phyloP scores from a whole-genome alignment of 1,140 invertebrate species.

The Nebria ingens region DNA sequence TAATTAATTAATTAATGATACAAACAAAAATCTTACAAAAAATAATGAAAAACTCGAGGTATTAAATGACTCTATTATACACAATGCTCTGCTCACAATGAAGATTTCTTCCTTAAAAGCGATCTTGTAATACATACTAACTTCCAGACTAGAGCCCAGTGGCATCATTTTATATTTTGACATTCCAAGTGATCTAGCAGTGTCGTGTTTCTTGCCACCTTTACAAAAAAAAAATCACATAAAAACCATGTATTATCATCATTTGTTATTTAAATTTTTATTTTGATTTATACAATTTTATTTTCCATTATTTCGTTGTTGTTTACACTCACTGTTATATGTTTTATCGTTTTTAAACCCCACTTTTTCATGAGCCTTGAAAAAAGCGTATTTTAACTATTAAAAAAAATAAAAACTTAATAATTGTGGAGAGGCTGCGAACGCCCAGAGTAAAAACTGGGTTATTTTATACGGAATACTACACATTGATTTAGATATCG shows the following conservation, averaged over 20 bases:
- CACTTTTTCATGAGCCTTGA: slow-evolving; percentile 7
- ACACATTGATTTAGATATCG: slow-evolving; percentile 11
- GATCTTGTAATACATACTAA: slow-evolving; percentile 2
- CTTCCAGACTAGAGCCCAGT: background rate
- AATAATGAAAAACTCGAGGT: background rate
- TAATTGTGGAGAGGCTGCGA: background rate
- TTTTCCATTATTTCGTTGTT: background rate
- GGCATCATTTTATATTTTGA: slow-evolving; percentile 5
- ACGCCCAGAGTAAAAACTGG: background rate
- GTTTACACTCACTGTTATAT: background rate
- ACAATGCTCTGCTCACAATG: background rate
- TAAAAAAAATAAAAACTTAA: slow-evolving; percentile 10
- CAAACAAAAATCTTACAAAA: background rate
- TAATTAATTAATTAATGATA: too few species aligned
- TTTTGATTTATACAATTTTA: slow-evolving; percentile 1
- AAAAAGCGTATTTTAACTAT: background rate
- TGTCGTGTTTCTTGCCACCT: slow-evolving; percentile 8
- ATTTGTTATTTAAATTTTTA: too few species aligned
- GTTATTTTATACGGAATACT: slow-evolving; percentile 15
- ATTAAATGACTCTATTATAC: slow-evolving; percentile 4
- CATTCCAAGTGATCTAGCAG: slow-evolving; percentile 6
- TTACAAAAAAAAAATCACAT: background rate
- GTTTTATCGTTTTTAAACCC: background rate
- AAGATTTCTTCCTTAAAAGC: slow-evolving; percentile 4
- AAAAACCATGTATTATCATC: background rate